These are phyloP conservation scores for Dendrocopos noguchii DNA, from an alignment of 2,113 vertebrate species.

Conservation along the genomic window DNA sequence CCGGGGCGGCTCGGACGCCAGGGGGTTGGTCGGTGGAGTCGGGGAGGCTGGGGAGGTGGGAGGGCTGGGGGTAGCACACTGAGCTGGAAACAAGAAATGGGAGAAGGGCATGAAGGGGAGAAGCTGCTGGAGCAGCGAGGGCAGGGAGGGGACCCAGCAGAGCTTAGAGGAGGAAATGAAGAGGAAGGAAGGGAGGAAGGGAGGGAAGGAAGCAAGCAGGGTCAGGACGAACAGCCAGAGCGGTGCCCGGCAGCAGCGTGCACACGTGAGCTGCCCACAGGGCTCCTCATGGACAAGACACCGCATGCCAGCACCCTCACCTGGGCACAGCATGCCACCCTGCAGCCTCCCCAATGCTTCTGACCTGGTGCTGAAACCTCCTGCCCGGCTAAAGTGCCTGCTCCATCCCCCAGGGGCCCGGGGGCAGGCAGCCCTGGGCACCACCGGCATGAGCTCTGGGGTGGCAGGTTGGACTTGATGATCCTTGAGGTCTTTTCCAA, in stretches of 20 bases:
- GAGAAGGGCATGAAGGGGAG: slow-evolving; percentile 70
- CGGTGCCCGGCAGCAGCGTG: not conserved
- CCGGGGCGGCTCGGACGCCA: slow-evolving; percentile 80
- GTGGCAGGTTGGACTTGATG: too few relatives aligned
- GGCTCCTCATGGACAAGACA: slow-evolving; percentile 43
- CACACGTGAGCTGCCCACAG: slow-evolving; percentile 10
- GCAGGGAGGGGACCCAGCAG: not conserved
- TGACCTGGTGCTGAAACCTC: not conserved
- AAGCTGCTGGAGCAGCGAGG: not conserved
- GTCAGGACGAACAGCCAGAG: not conserved
- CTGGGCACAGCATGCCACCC: not conserved
- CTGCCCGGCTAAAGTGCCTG: rapidly evolving
- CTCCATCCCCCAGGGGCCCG: not conserved
- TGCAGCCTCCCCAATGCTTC: rapidly evolving
- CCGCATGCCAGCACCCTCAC: rapidly evolving
- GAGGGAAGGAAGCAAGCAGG: not conserved
- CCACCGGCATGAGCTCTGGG: too few relatives aligned
- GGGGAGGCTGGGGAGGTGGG: slow-evolving; percentile 88
- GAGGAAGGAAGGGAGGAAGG: not conserved
- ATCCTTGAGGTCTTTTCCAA: too few relatives aligned
- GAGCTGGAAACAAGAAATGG: slow-evolving; percentile 85
- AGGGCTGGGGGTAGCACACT: slow-evolving; percentile 85
- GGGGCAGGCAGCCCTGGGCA: not conserved
- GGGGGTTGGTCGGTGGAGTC: slow-evolving; percentile 84
- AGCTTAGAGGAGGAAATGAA: not conserved